phyloP scores from a whole-genome alignment of 1,140 invertebrate genomes.

The Zaprionus vittiger region DNA sequence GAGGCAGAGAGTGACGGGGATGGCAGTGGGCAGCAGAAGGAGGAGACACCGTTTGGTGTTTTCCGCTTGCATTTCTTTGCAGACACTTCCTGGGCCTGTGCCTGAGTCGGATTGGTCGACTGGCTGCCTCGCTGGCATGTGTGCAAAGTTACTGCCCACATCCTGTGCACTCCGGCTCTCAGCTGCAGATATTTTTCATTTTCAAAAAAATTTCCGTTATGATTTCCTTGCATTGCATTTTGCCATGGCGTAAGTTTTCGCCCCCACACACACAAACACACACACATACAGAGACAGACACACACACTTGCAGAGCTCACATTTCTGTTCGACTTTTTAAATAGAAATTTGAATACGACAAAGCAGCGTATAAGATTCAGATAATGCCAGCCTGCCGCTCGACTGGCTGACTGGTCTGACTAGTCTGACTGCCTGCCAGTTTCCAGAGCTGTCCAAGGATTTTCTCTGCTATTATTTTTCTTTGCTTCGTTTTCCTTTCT shows the following conservation, averaged over 20 bases:
- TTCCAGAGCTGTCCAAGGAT: constrained; percentile 42
- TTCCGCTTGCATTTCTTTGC: constrained; percentile 57
- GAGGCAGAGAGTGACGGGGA: not conserved
- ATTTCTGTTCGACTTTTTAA: constrained; percentile 45
- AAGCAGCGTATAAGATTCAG: constrained; percentile 70
- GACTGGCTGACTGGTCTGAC: not conserved
- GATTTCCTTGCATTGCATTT: constrained; percentile 58
- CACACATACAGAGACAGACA: constrained; percentile 9
- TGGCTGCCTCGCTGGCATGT: constrained; percentile 59
- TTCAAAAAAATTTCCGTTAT: constrained; percentile 69
- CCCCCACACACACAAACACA: constrained; percentile 17
- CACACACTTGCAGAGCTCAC: constrained; percentile 2
- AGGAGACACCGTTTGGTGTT: constrained; percentile 35
- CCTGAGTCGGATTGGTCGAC: constrained; percentile 12
- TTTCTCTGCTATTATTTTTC: constrained; percentile 35
- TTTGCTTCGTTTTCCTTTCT: not conserved
- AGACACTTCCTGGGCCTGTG: constrained; percentile 58
- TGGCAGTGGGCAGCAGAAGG: not conserved
- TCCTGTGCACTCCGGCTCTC: constrained; percentile 52
- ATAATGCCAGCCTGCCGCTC: constrained; percentile 59
- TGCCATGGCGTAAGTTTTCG: constrained; percentile 30
- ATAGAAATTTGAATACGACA: constrained; percentile 75
- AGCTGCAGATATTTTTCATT: constrained; percentile 57
- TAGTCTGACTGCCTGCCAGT: constrained; percentile 26
- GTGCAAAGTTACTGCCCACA: constrained; percentile 70